Conservation (phyloP, 1,140 invertebrate genomes). For the Rhyzopertha dominica region DNA sequence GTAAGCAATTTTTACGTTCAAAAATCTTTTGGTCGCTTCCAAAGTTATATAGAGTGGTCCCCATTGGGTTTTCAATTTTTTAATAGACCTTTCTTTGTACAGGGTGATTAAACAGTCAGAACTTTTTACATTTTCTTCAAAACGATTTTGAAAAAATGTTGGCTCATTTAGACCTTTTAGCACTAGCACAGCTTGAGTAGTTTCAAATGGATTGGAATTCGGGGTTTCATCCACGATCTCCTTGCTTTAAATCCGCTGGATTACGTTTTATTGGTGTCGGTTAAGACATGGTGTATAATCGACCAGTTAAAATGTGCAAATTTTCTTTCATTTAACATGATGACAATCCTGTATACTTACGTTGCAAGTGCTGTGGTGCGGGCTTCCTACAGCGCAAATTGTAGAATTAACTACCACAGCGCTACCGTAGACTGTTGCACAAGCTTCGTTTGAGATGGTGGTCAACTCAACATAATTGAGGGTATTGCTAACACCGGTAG, state of each 20-base stretch:
- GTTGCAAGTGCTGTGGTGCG: constrained; percentile 25
- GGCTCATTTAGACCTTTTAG: neutral
- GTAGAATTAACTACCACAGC: constrained; percentile 18
- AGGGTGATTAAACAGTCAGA: neutral
- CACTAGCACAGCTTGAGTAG: neutral
- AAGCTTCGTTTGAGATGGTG: constrained; percentile 23
- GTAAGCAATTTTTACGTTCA: no score
- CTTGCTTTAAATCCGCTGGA: neutral
- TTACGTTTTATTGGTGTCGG: neutral
- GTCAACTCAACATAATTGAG: constrained; percentile 27
- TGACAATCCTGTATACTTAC: constrained; percentile 14
- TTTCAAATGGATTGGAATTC: neutral
- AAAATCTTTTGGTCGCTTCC: no score
- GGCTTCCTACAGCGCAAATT: constrained; percentile 22
- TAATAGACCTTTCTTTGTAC: no score
- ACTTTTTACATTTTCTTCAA: neutral
- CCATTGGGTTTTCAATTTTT: no score
- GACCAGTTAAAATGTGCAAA: no score
- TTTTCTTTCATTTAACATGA: no score
- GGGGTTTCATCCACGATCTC: neutral
- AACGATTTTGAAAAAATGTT: neutral
- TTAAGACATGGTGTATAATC: no score
- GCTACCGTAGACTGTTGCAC: constrained; percentile 15
- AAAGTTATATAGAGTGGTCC: no score
- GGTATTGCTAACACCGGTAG: constrained; percentile 12